phyloP scores from a whole-genome alignment of 2,113 vertebrate genomes.

The Uria aalge region DNA sequence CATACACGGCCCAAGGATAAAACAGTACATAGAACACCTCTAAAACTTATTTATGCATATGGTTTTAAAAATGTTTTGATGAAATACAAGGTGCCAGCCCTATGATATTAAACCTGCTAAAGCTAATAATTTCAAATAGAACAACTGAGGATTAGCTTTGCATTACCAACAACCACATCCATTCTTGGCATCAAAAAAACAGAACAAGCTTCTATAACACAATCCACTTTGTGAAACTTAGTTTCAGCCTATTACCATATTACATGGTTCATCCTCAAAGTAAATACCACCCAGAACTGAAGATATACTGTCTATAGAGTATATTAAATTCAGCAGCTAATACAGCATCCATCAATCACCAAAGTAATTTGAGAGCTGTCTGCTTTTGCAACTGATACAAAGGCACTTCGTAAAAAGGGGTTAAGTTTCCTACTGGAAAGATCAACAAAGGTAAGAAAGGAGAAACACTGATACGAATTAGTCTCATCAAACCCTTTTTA shows the following conservation, averaged over 20 bases:
- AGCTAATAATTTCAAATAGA: neutral
- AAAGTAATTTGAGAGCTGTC: neutral
- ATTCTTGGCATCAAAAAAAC: neutral
- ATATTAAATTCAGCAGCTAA: neutral
- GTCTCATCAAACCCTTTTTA: neutral
- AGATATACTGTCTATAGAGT: neutral
- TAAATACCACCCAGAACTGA: neutral
- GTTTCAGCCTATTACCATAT: neutral
- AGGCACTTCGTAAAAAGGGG: neutral
- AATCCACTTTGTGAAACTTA: neutral
- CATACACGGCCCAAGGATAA: neutral
- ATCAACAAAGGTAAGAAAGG: neutral
- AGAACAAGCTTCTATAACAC: neutral
- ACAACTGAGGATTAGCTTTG: neutral
- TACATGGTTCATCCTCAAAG: neutral
- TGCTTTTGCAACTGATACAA: neutral
- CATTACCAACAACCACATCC: neutral
- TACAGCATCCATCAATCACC: neutral
- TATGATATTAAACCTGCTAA: neutral
- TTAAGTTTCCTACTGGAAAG: neutral
- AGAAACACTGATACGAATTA: neutral
- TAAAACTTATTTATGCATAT: neutral
- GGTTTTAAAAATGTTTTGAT: neutral
- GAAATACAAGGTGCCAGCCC: constrained; percentile 3
- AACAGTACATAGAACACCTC: neutral